Conservation (phyloP, 2,888 invertebrate species). For the Troides oblongomaculatus region DNA sequence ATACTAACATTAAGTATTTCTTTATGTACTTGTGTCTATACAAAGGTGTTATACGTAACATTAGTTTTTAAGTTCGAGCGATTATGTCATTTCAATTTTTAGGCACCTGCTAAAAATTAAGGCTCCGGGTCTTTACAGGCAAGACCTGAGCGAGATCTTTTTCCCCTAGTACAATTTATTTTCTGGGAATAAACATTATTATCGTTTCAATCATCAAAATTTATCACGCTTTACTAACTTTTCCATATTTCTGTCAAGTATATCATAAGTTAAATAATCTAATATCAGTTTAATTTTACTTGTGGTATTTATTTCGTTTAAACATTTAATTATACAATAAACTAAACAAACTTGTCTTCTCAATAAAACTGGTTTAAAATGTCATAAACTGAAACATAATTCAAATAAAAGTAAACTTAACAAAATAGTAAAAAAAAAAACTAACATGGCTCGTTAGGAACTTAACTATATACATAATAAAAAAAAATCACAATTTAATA, state of each 20-base stretch:
- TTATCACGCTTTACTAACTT: too few species aligned
- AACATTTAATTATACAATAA: slow-evolving; percentile 2
- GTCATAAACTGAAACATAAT: slow-evolving; percentile 20
- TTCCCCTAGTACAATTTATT: too few species aligned
- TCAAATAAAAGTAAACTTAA: slow-evolving; percentile 40
- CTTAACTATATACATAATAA: slow-evolving; percentile 41
- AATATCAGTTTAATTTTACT: neutral
- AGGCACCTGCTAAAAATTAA: too few species aligned
- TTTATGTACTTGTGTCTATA: neutral
- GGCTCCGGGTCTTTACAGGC: too few species aligned
- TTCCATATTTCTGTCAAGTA: neutral
- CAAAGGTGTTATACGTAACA: neutral
- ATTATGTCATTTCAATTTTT: too few species aligned
- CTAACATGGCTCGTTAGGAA: slow-evolving; percentile 42
- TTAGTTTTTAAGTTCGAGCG: neutral
- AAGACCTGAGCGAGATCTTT: too few species aligned
- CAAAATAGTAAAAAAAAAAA: slow-evolving; percentile 33
- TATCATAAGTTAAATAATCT: neutral
- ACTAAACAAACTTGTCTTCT: slow-evolving; percentile 13
- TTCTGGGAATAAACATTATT: too few species aligned
- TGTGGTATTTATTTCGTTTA: neutral
- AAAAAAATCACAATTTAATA: slow-evolving; percentile 39
- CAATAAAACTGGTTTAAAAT: slow-evolving; percentile 7
- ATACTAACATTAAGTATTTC: neutral
- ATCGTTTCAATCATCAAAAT: too few species aligned